phyloP scores from a whole-genome alignment of 2,113 vertebrate species.

The Ifrita kowaldi region DNA sequence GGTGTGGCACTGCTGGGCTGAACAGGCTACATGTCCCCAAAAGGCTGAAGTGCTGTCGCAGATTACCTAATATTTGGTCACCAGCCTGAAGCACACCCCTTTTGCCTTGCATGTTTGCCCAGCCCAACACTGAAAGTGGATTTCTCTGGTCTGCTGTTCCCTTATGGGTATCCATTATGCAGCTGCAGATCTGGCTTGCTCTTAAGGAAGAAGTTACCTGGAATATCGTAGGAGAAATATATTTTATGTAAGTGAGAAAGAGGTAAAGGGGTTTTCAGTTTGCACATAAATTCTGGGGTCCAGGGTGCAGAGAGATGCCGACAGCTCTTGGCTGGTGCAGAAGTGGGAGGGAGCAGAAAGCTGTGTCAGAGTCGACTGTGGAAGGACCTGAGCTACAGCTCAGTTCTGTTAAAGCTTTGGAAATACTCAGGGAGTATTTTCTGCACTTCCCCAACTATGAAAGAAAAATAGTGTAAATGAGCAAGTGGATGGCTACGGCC shows the following conservation, averaged over 20 bases:
- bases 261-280: not conserved
- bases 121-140: not conserved
- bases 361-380: not conserved
- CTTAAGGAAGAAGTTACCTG: not conserved
- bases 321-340: not conserved
- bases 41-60: not conserved
- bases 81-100: not conserved
- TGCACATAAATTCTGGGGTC: not conserved
- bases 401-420: not conserved
- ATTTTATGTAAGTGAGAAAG: not conserved
- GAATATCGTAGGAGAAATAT: not conserved
- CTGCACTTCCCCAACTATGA: not conserved
- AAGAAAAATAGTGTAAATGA: not conserved
- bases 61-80: not conserved
- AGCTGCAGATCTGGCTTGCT: not conserved
- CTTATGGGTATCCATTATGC: not conserved
- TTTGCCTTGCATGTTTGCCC: not conserved
- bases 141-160: not conserved
- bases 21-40: not conserved
- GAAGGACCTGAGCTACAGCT: not conserved
- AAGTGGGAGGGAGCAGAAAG: not conserved
- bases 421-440: not conserved
- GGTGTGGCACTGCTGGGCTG: not conserved
- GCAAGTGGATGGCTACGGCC: not conserved
- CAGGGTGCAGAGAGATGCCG: accelerated